A percentile compares a stretch with the other conserved stretches of the same genome.
Evolutionary conservation across 2,113 vertebrate genomes (phyloP).

Genomic region (Periophthalmus modestus): DNA sequence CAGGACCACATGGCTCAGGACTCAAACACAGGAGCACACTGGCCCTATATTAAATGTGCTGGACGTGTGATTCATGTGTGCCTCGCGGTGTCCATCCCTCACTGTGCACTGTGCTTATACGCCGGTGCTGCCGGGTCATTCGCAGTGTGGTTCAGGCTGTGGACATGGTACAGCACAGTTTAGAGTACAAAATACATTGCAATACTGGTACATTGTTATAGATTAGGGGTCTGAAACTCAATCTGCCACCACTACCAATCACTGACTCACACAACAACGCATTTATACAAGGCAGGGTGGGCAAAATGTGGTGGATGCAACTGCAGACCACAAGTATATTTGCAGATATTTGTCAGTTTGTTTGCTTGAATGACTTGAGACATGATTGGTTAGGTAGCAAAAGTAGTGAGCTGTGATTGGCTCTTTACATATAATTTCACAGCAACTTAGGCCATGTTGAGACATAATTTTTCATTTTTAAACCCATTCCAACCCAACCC

Average conservation of each 20-base stretch:
- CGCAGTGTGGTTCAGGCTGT: constrained; percentile 38
- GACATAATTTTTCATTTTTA: no score
- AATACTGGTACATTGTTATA: background rate
- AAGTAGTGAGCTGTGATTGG: no score
- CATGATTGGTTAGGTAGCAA: no score
- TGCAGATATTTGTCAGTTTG: no score
- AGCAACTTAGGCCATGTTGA: background rate
- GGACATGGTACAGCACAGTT: background rate
- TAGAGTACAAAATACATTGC: background rate
- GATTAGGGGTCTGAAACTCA: background rate
- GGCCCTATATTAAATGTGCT: constrained; percentile 83
- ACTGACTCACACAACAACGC: no score
- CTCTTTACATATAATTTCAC: background rate
- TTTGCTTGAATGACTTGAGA: no score
- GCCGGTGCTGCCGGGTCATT: constrained; percentile 15
- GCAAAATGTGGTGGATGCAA: no score
- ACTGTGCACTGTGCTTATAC: constrained; percentile 47
- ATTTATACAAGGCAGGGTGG: no score
- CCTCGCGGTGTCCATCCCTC: constrained; percentile 58
- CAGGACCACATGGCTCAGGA: constrained; percentile 79
- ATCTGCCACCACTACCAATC: background rate
- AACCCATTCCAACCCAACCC: background rate
- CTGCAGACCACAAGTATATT: no score
- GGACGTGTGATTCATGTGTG: constrained; percentile 77
- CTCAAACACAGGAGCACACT: constrained; percentile 58